These are phyloP conservation scores for Apantesis nais DNA, from an alignment of 2,888 invertebrate species.

Conservation along the genomic window DNA sequence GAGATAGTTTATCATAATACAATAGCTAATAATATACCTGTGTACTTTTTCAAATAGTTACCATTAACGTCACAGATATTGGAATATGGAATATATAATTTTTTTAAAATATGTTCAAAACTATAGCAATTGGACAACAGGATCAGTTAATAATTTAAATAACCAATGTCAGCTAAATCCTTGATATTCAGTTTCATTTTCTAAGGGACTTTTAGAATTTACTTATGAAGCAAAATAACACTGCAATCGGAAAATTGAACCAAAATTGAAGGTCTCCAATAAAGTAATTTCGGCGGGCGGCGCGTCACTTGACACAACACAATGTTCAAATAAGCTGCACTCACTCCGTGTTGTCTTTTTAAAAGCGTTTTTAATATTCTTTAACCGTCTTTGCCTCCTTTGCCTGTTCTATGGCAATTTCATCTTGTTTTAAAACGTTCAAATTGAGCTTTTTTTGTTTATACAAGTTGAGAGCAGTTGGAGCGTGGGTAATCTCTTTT, in stretches of 20 bases:
- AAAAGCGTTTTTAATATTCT: conserved; percentile 84
- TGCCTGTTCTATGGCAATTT: conserved; percentile 76
- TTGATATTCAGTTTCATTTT: background rate
- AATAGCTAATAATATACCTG: background rate
- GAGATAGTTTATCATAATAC: background rate
- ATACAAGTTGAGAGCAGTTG: conserved; percentile 82
- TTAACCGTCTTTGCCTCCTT: conserved; percentile 76
- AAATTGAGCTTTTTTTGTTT: conserved; percentile 82
- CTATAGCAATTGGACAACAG: background rate
- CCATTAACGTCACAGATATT: too few relatives aligned
- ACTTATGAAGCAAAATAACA: background rate
- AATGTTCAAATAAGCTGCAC: conserved; percentile 74
- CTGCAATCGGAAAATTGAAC: background rate
- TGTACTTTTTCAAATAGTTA: too few relatives aligned
- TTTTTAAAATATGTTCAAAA: background rate
- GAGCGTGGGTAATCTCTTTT: conserved; percentile 84
- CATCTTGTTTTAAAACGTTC: conserved; percentile 77
- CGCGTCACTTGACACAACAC: conserved; percentile 71
- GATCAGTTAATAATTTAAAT: too few relatives aligned
- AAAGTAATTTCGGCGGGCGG: background rate
- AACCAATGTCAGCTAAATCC: too few relatives aligned
- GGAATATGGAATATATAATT: too few relatives aligned
- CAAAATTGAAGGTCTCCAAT: background rate
- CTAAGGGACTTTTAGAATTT: background rate
- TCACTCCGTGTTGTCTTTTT: conserved; percentile 72